A percentile compares a stretch with the other conserved stretches of the same genome.
Conservation (phyloP, 2,797 vertebrate genomes). For the Acrossocheilus wenchowensis region DNA sequence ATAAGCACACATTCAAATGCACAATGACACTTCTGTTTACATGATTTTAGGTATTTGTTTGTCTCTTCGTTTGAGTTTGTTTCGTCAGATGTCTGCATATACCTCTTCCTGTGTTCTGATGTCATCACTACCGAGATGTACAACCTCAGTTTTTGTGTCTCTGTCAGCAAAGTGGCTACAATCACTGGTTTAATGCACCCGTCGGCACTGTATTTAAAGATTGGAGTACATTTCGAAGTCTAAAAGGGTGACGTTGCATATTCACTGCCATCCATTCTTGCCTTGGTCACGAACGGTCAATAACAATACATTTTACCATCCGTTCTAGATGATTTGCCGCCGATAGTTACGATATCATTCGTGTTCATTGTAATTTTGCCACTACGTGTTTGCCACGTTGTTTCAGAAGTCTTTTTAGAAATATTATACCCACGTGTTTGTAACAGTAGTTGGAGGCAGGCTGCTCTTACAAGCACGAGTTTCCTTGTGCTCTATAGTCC, state of each 20-base stretch:
- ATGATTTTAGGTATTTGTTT: conserved; percentile 73
- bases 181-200: conserved; percentile 41
- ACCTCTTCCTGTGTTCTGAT: conserved; percentile 65
- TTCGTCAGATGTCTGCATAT: conserved; percentile 58
- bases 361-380: conserved; percentile 53
- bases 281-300: conserved; percentile 30
- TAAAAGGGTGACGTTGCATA: conserved; percentile 38
- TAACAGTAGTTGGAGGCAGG: conserved; percentile 31
- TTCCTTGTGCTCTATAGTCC: conserved; percentile 65
- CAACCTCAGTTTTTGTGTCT: conserved; percentile 41
- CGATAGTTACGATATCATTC: conserved; percentile 40
- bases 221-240: conserved; percentile 25
- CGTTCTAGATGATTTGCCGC: conserved; percentile 23
- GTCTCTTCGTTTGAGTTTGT: conserved; percentile 60
- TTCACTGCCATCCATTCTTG: conserved; percentile 52
- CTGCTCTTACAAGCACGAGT: conserved; percentile 46
- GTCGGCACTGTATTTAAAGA: conserved; percentile 46
- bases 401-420: conserved; percentile 49
- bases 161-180: conserved; percentile 26
- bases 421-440: conserved; percentile 46
- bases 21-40: conserved; percentile 82
- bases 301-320: conserved; percentile 28
- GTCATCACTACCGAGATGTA: conserved; percentile 56
- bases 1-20: conserved; percentile 82
- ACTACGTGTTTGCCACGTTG: conserved; percentile 51